phyloP scores from a whole-genome alignment of 2,888 invertebrate species.

The Geotrupes spiniger region DNA sequence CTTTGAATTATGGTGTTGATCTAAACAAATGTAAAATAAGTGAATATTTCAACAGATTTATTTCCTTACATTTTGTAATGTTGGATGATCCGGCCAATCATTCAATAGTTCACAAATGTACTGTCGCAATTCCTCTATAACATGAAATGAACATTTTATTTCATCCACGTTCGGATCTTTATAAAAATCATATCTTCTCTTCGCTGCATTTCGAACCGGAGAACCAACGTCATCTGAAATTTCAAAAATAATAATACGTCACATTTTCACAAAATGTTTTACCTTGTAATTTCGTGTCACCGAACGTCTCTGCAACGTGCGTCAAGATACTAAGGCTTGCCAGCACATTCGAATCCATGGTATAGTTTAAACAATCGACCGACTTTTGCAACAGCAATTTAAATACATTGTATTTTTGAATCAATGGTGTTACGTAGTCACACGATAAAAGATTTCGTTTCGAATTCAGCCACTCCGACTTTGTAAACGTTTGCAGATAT shows the following conservation, averaged over 20 bases:
- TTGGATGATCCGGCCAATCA: conserved; percentile 91
- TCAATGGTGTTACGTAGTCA: conserved; percentile 54
- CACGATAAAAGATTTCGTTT: conserved; percentile 38
- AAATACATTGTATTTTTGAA: conserved; percentile 61
- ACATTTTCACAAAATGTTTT: conserved; percentile 12
- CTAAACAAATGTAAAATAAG: conserved; percentile 42
- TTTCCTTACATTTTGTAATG: conserved; percentile 67
- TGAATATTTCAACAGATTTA: neutral
- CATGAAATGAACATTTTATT: conserved; percentile 66
- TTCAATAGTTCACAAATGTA: conserved; percentile 63
- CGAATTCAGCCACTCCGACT: conserved; percentile 60
- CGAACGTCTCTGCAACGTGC: conserved; percentile 54
- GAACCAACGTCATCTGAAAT: conserved; percentile 24
- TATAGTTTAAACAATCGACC: conserved; percentile 55
- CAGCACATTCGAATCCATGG: conserved; percentile 55
- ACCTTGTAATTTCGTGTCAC: conserved; percentile 41
- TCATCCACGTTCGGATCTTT: conserved; percentile 78
- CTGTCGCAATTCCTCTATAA: conserved; percentile 64
- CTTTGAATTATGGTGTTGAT: conserved; percentile 66
- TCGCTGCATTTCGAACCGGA: conserved; percentile 29
- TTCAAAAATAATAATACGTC: neutral
- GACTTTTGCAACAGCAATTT: conserved; percentile 54
- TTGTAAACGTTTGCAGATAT: conserved; percentile 58
- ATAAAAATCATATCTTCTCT: conserved; percentile 68
- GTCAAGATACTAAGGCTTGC: conserved; percentile 60